phyloP scores from a whole-genome alignment of 2,888 invertebrate species.

The Tipula vernalis region DNA sequence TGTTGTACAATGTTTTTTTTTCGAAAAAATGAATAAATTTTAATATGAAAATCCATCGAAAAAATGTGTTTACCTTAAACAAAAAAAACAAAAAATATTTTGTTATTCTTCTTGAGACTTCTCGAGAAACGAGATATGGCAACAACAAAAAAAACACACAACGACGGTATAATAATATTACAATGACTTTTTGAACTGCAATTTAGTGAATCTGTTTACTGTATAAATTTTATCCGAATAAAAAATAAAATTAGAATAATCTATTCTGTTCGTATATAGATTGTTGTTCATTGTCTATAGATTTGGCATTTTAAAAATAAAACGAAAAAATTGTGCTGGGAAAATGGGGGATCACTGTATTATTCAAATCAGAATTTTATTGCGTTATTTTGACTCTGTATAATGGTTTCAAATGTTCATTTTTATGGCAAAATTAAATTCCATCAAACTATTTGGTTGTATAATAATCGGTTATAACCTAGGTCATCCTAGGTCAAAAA shows the following conservation, averaged over 20 bases:
- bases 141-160: not conserved
- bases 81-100: not conserved
- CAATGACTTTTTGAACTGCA: conserved; percentile 13
- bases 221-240: not conserved
- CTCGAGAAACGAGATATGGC: not conserved
- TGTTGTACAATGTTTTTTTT: not conserved
- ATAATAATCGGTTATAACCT: not conserved
- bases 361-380: not conserved
- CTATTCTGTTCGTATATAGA: not conserved
- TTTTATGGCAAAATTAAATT: not conserved
- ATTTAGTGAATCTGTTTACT: conserved; percentile 13
- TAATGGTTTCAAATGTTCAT: not conserved
- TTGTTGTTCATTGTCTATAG: not conserved
- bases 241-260: not conserved
- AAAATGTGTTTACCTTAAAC: conserved; percentile 8
- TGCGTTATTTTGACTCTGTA: not conserved
- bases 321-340: not conserved
- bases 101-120: not conserved
- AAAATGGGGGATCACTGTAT: not conserved
- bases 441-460: not conserved
- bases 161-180: not conserved
- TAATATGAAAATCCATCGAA: conserved; percentile 12
- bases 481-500: not conserved
- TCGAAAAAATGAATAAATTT: not conserved
- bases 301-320: not conserved